These are phyloP conservation scores for Manis pentadactyla DNA, from an alignment of 2,797 vertebrate genomes.

Conservation along the genomic window DNA sequence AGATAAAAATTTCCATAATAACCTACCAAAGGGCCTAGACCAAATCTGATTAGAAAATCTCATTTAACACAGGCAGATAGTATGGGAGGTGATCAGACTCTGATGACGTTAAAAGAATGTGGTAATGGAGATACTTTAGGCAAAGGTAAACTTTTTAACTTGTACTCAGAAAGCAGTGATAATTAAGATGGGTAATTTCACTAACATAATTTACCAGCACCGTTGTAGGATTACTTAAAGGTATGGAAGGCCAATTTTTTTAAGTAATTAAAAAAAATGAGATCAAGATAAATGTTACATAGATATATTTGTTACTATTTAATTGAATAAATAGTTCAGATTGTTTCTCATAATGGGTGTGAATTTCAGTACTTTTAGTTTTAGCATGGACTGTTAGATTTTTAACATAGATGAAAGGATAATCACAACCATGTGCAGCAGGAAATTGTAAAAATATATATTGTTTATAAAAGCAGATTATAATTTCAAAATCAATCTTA, in stretches of 20 bases:
- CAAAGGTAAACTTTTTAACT: not conserved
- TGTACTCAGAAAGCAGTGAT: not conserved
- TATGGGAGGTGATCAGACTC: not conserved
- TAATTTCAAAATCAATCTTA: slow-evolving; percentile 9
- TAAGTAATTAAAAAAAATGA: not conserved
- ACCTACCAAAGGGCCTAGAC: not conserved
- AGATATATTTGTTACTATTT: not conserved
- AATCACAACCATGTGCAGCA: not conserved
- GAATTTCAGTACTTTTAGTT: not conserved
- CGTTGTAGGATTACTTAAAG: not conserved
- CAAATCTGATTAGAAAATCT: slow-evolving; percentile 7
- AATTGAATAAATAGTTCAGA: slow-evolving; percentile 30
- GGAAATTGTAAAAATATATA: not conserved
- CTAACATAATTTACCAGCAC: not conserved
- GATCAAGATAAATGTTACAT: not conserved
- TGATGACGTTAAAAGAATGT: not conserved
- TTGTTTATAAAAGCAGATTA: slow-evolving; percentile 4
- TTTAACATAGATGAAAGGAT: not conserved
- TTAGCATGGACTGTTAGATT: not conserved
- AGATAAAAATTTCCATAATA: slow-evolving; percentile 10
- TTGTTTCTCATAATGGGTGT: not conserved
- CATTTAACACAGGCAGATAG: not conserved
- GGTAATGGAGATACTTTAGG: not conserved
- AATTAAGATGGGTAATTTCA: slow-evolving; percentile 20
- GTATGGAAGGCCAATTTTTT: not conserved